Base-by-base conservation (phyloP, 2,797 vertebrate species). In the Eremophila alpestris region DNA sequence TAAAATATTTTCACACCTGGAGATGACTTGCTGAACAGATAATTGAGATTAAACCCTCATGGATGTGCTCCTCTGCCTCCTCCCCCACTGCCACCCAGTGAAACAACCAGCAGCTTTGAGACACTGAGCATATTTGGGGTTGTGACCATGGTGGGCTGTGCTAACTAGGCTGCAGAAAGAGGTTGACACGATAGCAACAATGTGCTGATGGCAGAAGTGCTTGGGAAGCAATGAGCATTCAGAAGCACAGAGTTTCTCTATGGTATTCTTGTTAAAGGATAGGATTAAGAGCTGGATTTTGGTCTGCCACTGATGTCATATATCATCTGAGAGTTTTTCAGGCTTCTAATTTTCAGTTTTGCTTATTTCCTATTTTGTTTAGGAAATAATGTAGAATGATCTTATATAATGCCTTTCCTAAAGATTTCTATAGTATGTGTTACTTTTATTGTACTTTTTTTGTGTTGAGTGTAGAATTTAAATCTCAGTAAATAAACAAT, bases 1-100 rank as follows among this genome's bases (percentile, higher is more conserved):
- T 68, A 64, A 91, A 87, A 41, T 86, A 79, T 69, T 91, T 93
- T 90, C 73, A 48, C 34, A 65, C 69, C 82, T 91, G 65, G 63
- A 76, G 18, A 60, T 86, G 52, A 70, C 73, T 88, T 94, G 41
- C 83, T 91, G 83, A 84, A 82, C 63, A 65, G 41, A 27, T 94
- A 93, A 93, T 85, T 83, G 81, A 79, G 77, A 81, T 76, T 63
- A 63, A 26, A 41, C 19, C 45, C 26, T 75, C 38, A 22, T 16
- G 8, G 64, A 48, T 1, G 3, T 46, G 36, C 51, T 89, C n/a
- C 19, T 74, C n/a, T 77, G 24, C 18, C 18, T 80, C 60, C 38
- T 81, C 18, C 19, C 29, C 7, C 32, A 2, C 11, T 76, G 48
- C 65, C 48, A 55, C 38, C 27, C 43, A 40, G 32, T 21, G n/a